Conservation (phyloP, 35 echinoderm and acorn worm species). For the Hemicentrotus pulcherrimus region DNA sequence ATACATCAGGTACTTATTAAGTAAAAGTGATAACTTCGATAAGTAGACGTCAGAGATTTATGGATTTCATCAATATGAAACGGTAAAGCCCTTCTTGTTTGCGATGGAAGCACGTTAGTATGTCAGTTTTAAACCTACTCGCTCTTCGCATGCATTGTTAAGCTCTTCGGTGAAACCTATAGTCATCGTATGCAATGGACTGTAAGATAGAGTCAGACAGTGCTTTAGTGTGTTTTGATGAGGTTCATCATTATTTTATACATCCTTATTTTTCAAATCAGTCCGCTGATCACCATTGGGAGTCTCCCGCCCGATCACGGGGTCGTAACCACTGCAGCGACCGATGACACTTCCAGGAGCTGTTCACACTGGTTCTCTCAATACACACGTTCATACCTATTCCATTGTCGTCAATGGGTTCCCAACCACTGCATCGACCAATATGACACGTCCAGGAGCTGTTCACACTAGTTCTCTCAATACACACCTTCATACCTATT, state of each 20-base stretch:
- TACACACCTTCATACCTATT: too few relatives aligned
- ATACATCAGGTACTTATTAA: background rate
- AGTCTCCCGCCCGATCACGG: background rate
- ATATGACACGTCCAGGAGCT: too few relatives aligned
- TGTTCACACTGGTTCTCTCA: background rate
- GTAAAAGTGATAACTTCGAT: background rate
- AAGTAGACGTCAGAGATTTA: background rate
- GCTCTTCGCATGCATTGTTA: background rate
- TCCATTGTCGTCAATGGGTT: too few relatives aligned
- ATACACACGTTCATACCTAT: too few relatives aligned
- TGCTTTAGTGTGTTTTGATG: background rate
- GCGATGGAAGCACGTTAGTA: background rate
- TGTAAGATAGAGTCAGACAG: background rate
- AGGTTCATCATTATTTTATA: background rate
- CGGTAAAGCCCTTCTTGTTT: background rate
- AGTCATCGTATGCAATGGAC: background rate
- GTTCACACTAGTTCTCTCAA: too few relatives aligned
- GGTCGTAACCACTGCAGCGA: background rate
- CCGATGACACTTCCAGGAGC: background rate
- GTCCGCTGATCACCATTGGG: background rate
- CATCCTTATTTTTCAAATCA: constrained; percentile 5
- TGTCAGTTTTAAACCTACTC: background rate
- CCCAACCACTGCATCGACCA: too few relatives aligned
- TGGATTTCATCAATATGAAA: background rate
- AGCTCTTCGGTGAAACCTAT: background rate